phyloP scores from a whole-genome alignment of 2,888 invertebrate genomes.

The Pseudeuparius sepicola region DNA sequence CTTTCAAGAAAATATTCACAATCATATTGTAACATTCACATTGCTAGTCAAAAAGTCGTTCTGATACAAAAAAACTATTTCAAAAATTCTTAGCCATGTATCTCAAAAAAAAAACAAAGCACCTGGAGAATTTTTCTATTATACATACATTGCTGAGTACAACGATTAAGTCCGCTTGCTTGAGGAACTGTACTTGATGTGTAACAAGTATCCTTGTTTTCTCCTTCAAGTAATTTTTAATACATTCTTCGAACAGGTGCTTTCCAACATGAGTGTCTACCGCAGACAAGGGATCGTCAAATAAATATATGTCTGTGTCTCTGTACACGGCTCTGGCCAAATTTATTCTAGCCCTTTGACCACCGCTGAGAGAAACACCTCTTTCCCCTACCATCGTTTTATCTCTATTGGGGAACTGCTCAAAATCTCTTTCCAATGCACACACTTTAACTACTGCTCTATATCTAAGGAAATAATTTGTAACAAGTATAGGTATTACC shows the following conservation, averaged over 20 bases:
- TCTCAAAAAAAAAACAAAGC: too few species aligned
- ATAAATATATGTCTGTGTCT: conserved; percentile 63
- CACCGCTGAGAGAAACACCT: conserved; percentile 69
- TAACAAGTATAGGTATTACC: too few species aligned
- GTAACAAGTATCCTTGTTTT: conserved; percentile 72
- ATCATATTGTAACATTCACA: too few species aligned
- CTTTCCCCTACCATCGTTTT: conserved; percentile 68
- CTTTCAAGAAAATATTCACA: too few species aligned
- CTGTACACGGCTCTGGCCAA: conserved; percentile 69
- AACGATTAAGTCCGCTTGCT: conserved; percentile 54
- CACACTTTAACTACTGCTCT: conserved; percentile 49
- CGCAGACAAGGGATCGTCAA: conserved; percentile 74
- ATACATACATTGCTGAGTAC: conserved; percentile 52
- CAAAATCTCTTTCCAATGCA: conserved; percentile 58
- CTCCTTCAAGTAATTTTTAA: conserved; percentile 44
- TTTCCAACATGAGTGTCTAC: conserved; percentile 70
- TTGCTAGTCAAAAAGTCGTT: too few species aligned
- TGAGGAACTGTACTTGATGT: conserved; percentile 73
- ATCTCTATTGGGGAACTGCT: conserved; percentile 62
- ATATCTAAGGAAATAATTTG: conserved; percentile 23
- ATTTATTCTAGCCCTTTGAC: conserved; percentile 71
- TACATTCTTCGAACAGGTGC: conserved; percentile 66
- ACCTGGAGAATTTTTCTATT: too few species aligned
- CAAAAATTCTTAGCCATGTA: too few species aligned
- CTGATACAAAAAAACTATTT: too few species aligned